Evolutionary conservation across 2,113 vertebrate genomes (phyloP), one percentile per base, ranked within the genome.

Genomic region (Scytalopus superciliaris): DNA sequence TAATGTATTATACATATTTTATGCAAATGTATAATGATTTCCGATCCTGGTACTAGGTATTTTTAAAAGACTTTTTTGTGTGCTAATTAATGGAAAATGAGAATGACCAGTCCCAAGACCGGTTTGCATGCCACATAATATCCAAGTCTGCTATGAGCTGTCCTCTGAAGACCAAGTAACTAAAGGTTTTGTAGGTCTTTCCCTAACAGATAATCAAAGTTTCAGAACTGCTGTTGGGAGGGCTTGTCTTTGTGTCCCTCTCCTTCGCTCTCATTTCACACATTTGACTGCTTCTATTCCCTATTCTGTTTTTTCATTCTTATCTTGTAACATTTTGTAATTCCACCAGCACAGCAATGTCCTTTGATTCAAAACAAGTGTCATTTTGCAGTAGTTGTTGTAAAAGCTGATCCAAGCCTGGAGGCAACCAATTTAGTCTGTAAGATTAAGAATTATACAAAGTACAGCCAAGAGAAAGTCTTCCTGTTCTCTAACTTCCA

Each of bases 321-420:
- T 53, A 27, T n/a, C 42, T 39, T 47, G 24, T 39, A 55, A 37
- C 13, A 16, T 87, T 72, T 53, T 60, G 28, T 84, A 63, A 30
- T 62, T 74, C 22, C 10, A 17, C 28, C 21, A 37, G 68, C 14
- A 44, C 19, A 57, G n/a, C 0, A 0, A 27, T 73, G 44, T 9
- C 22, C 27, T 90, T 77, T 60, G 60, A 49, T 81, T 90, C 45
- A 57, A 78, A 92, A 16, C 30, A 60, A 44, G 37, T 31, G 33
- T 52, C 75, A 16, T 33, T 87, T 87, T 74, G 23, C 60, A 42
- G 31, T 3, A 0, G 31, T 70, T 49, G 14, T 30, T 84, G 56
- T 40, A 57, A 75, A 40, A 82, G 24, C 27, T 42, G 27, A 35
- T 69, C 53, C 6, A 7, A 84, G 62, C 63, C 49, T 67, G 59